Evolutionary conservation across 2,797 vertebrate species (phyloP), one percentile per base, ranked within the genome.

Genomic region (Strix occidentalis): DNA sequence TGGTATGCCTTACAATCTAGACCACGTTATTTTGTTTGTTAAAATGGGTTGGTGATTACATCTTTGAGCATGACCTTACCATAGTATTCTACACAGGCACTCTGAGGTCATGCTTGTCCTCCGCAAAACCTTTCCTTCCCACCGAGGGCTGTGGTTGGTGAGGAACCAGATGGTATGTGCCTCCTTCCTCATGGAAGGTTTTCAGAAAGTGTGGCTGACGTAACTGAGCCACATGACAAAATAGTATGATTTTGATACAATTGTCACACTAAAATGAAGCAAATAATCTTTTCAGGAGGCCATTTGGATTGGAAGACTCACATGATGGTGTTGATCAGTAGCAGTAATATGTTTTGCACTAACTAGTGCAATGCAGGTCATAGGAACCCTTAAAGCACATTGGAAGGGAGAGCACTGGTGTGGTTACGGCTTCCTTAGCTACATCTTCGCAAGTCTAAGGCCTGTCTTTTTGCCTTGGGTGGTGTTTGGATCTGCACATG

Each of bases 121-220:
- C 68, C 9, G 2, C 6, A 11, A 70, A 85, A 58, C 57, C 11
- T 53, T 85, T 76, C 23, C 37, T 82, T 91, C 77, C 50, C 64
- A 50, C 31, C 0, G 0, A 56, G 45, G 60, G 45, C 57, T 65
- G 82, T 1, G 3, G 19, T 37, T 13, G 2, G 4, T 66, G 26
- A 64, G 58, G 46, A 87, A 53, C 45, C 24, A 45, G 39, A 26
- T 1, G 7, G 13, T 71, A 17, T 3, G 31, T 60, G 29, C 54
- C 28, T 90, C 53, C 45, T 93, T 89, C 68, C 24, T 87, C 31
- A 6, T 19, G 19, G 63, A 85, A 68, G 21, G 21, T 72, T 66
- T 81, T 81, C n/a, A 58, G 20, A 72, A 88, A 76, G 31, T 7
- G 9, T 74, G 41, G 45, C 58, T 84, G 57, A 16, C 4, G 1